Evolutionary conservation across 1,140 invertebrate genomes (phyloP).

Genomic region (Orius insidiosus): DNA sequence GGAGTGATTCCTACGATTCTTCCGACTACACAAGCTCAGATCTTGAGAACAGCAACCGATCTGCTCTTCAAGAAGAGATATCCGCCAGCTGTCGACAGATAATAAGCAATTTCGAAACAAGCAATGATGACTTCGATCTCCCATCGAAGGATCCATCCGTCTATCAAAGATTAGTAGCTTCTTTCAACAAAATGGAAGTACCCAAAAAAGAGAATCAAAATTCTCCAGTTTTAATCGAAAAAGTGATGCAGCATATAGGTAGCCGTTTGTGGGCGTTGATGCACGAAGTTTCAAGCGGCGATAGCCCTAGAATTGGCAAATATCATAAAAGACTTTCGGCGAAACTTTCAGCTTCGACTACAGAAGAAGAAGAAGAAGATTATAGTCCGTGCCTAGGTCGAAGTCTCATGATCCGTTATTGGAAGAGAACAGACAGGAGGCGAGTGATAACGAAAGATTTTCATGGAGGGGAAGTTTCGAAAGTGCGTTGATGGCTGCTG

Average conservation of each 20-base stretch:
- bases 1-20: constrained; percentile 81
- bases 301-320: constrained; percentile 20
- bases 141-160: constrained; percentile 34
- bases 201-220: constrained; percentile 36
- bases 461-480: constrained; percentile 82
- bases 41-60: constrained; percentile 49
- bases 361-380: constrained; percentile 51
- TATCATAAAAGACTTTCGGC: constrained; percentile 34
- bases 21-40: constrained; percentile 81
- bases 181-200: constrained; percentile 51
- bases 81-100: constrained; percentile 75
- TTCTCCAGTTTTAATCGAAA: constrained; percentile 72
- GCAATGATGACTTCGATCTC: constrained; percentile 31
- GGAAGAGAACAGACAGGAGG: constrained; percentile 45
- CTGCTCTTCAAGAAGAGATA: constrained; percentile 64
- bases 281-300: constrained; percentile 53
- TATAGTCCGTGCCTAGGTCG: constrained; percentile 42
- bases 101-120: constrained; percentile 61
- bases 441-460: constrained; percentile 74
- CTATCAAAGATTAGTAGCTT: constrained; percentile 65
- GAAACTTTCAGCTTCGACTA: constrained; percentile 43
- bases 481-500: constrained; percentile 60
- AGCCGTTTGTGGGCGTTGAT: constrained; percentile 74
- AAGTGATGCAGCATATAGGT: constrained; percentile 84
- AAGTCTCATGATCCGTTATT: constrained; percentile 56